Base-by-base conservation (phyloP, 2,888 invertebrate genomes). In the Parthenolecanium corni region DNA sequence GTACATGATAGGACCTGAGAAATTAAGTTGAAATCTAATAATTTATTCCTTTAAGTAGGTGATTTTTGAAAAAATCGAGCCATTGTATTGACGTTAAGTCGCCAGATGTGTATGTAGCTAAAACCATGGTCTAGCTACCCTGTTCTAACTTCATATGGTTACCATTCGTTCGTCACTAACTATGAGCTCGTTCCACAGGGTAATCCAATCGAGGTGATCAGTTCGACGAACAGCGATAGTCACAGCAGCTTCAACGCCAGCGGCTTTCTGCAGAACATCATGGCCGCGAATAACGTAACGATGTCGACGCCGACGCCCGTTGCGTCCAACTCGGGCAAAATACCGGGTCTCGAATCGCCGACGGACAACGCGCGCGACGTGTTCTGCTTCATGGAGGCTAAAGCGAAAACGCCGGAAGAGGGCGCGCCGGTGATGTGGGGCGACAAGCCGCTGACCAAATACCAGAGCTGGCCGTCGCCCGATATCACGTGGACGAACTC, bases 171-270 rank as follows among this genome's bases (percentile, higher is more conserved):
- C n/a, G n/a, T n/a, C n/a, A n/a, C n/a, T n/a, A n/a, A n/a, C n/a
- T n/a, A n/a, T n/a, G n/a, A n/a, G n/a, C n/a, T n/a, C n/a, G n/a
- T n/a, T n/a, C n/a, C n/a, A n/a, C 67, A 75, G 74, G 73, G 74
- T 65, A 74, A 77, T 70, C 76, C 78, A 52, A 80, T 80, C 65
- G 78, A 80, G 71, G 79, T 79, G n/a, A 79, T 80, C 68, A 78
- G 76, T 49, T 76, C 77, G 62, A 78, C 36, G 16, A 38, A 6
- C 11, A 21, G 20, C n/a, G 58, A 82, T 38, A 77, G 76, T 2
- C 70, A 70, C 12, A 71, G 71, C 52, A 70, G 70, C 44, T 64
- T 58, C n/a, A 54, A 47, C 25, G 25, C 24, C 18, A 70, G 70
- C 44, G 65, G 58, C n/a, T 58, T 58, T n/a, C n/a, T 58, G 14